Evolutionary conservation across 2,888 invertebrate genomes (phyloP).

Genomic region (Myopa testacea): DNA sequence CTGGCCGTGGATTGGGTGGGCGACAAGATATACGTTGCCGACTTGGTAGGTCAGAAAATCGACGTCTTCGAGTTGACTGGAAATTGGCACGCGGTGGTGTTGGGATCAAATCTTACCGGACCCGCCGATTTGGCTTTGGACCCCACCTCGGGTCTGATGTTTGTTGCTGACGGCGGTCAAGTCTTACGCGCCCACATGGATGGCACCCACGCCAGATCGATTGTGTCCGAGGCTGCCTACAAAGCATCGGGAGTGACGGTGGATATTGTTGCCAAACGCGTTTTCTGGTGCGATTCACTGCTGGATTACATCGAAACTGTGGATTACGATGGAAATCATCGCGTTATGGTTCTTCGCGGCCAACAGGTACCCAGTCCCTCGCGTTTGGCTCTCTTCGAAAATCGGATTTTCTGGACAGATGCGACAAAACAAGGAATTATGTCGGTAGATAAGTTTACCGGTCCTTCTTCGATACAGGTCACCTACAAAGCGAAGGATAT

Average conservation of each 20-base stretch:
- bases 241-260: slow-evolving; percentile 93
- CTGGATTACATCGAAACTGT: slow-evolving; percentile 96
- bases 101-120: slow-evolving; percentile 90
- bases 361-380: slow-evolving; percentile 89
- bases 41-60: slow-evolving; percentile 91
- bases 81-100: slow-evolving; percentile 87
- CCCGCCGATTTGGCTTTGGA: slow-evolving; percentile 94
- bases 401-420: slow-evolving; percentile 91
- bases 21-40: slow-evolving; percentile 94
- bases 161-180: slow-evolving; percentile 87
- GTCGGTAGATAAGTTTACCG: slow-evolving; percentile 87
- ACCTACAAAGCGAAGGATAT: slow-evolving; percentile 85
- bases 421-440: slow-evolving; percentile 89
- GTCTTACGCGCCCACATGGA: slow-evolving; percentile 93
- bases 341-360: slow-evolving; percentile 84
- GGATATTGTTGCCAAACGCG: slow-evolving; percentile 88
- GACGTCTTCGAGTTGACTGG: slow-evolving; percentile 93
- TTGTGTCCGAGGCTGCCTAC: slow-evolving; percentile 93
- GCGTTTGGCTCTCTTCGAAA: slow-evolving; percentile 85
- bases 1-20: slow-evolving; percentile 98
- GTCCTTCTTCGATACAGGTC: slow-evolving; percentile 81
- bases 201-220: slow-evolving; percentile 83
- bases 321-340: slow-evolving; percentile 88
- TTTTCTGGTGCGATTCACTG: slow-evolving; percentile 97
- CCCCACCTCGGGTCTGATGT: slow-evolving; percentile 89